Conservation (phyloP, 2,888 invertebrate species). For the Meta bourneti region DNA sequence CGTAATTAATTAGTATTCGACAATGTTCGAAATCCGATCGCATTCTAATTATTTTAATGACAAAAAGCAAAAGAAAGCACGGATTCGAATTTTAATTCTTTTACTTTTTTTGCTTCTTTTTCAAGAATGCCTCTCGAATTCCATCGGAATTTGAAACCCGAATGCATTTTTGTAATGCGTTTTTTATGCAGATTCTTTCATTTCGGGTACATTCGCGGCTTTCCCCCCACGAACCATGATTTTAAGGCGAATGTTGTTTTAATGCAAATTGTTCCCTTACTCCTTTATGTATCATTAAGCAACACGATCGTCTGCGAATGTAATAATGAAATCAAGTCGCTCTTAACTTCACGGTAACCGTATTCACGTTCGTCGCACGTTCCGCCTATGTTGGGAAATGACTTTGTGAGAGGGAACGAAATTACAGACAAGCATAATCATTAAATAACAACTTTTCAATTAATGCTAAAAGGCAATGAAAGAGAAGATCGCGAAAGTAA, state of each 20-base stretch:
- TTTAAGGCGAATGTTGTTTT: conserved; percentile 68
- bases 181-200: neutral
- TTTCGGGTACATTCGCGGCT: neutral
- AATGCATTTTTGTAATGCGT: neutral
- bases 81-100: neutral
- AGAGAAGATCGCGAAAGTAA: conserved; percentile 47
- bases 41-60: conserved; percentile 74
- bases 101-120: neutral
- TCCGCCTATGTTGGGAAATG: conserved; percentile 44
- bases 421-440: conserved; percentile 59
- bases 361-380: conserved; percentile 44
- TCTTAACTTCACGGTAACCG: conserved; percentile 60
- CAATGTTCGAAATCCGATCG: conserved; percentile 68
- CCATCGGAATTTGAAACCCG: neutral
- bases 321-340: conserved; percentile 63
- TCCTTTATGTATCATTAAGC: conserved; percentile 64
- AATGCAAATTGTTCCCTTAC: conserved; percentile 69
- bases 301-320: conserved; percentile 66
- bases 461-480: conserved; percentile 66
- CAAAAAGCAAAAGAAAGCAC: conserved; percentile 47
- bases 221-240: conserved; percentile 10
- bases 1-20: conserved; percentile 70
- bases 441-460: conserved; percentile 74
- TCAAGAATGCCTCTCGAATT: neutral
- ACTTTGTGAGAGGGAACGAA: conserved; percentile 27